Conservation (phyloP, 2,797 vertebrate species). For the Diglossa cyanea region DNA sequence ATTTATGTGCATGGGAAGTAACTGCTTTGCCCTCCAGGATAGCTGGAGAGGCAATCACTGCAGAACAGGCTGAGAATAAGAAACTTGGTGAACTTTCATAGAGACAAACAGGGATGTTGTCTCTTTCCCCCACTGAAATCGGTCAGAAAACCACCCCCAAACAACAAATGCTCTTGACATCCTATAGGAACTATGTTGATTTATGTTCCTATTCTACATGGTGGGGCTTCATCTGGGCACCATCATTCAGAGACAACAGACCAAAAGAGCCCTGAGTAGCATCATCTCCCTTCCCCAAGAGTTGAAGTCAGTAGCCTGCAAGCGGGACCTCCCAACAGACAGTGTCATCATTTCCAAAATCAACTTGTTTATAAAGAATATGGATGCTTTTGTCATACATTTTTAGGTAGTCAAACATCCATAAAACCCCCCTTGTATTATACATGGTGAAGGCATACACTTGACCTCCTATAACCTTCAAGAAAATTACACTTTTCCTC, state of each 20-base stretch:
- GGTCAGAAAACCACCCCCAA: neutral
- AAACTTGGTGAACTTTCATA: neutral
- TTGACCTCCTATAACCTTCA: neutral
- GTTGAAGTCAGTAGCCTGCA: neutral
- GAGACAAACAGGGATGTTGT: neutral
- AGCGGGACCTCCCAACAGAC: neutral
- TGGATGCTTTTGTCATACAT: neutral
- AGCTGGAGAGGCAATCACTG: neutral
- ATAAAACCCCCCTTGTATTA: fast-evolving
- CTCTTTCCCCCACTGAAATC: neutral
- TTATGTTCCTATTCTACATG: neutral
- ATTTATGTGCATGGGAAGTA: neutral
- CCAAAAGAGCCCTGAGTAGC: neutral
- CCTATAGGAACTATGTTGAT: neutral
- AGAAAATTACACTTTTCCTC: neutral
- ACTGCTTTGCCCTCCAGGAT: neutral
- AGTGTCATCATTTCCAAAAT: neutral
- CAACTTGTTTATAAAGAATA: neutral
- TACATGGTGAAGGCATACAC: neutral
- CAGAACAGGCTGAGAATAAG: neutral
- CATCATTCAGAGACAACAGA: neutral
- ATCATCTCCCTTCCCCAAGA: neutral
- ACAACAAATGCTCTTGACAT: neutral
- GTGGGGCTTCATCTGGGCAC: neutral
- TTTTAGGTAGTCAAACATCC: neutral